phyloP scores from a whole-genome alignment of 2,797 vertebrate genomes.

The Micropoecilia bifurca region DNA sequence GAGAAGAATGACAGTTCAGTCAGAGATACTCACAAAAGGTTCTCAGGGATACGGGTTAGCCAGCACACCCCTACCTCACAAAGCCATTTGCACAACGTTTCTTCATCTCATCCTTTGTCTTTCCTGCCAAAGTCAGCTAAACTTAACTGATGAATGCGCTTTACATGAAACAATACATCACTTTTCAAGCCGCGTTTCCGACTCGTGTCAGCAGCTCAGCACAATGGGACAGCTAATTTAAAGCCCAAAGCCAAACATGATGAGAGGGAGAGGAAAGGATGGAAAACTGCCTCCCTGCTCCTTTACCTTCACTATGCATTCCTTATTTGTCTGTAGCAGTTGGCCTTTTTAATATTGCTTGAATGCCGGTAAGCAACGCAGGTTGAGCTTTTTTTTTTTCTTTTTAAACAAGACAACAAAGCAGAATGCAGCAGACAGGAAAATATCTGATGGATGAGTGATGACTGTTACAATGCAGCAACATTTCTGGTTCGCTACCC shows the following conservation, averaged over 20 bases:
- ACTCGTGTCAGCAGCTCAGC: slow-evolving; percentile 63
- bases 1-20: slow-evolving; percentile 39
- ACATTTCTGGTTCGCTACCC: not conserved
- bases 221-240: slow-evolving; percentile 54
- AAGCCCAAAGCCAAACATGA: slow-evolving; percentile 52
- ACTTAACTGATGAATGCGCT: slow-evolving; percentile 69
- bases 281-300: slow-evolving; percentile 61
- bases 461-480: slow-evolving; percentile 7
- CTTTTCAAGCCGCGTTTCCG: slow-evolving; percentile 60
- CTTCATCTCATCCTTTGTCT: slow-evolving; percentile 52
- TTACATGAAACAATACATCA: slow-evolving; percentile 62
- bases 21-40: slow-evolving; percentile 42
- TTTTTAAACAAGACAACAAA: slow-evolving; percentile 28
- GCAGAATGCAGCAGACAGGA: slow-evolving; percentile 27
- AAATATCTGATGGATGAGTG: slow-evolving; percentile 36
- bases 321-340: slow-evolving; percentile 70
- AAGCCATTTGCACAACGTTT: slow-evolving; percentile 60
- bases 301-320: slow-evolving; percentile 59
- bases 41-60: slow-evolving; percentile 43
- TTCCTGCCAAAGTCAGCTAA: slow-evolving; percentile 51
- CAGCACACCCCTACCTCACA: slow-evolving; percentile 36
- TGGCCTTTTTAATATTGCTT: slow-evolving; percentile 59
- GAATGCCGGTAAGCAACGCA: slow-evolving; percentile 52
- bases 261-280: slow-evolving; percentile 49
- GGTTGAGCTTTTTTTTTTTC: slow-evolving; percentile 3